Base-by-base conservation (phyloP, 2,888 invertebrate genomes). In the Spisula subtruncata region DNA sequence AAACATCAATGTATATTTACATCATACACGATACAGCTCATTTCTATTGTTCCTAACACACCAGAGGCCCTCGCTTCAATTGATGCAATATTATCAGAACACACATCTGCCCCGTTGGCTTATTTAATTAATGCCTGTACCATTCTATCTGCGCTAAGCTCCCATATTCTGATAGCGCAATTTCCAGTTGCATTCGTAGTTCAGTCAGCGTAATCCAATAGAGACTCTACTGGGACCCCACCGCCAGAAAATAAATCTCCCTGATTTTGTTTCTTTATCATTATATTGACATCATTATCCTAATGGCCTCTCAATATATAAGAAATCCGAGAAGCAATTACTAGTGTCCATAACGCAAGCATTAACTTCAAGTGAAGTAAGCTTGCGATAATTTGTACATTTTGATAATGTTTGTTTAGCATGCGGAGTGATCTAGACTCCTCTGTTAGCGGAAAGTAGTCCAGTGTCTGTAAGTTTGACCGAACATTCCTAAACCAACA, bases 241-340 rank as follows among this genome's bases (percentile, higher is more conserved):
- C 32, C n/a, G 48, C 29, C 84, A 66, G 84, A 75, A 84, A 83
- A 84, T 29, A 51, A 51, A 75, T 84, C 29, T 84, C 84, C 48
- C 51, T 84, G 29, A 71, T 75, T 84, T 75, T 75, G 71, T 51
- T 32, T 51, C 32, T 20, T 29, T 18, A 75, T 75, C 25, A 84
- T 75, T 18, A 84, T 25, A 84, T 84, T 84, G 51, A 75, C 75
- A 84, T 84, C 71, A 84, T 84, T 84, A 84, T 29, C 48, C 75
- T 84, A 84, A 84, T 84, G 84, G 51, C 0, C 48, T 75, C 75
- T 75, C 75, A 35, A 75, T 46, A 84, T 84, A 29, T 60, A 71
- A 84, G 84, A 75, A 51, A 75, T 32, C 25, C 20, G 84, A 84
- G 71, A 75, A 20, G 75, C 60, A 84, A 84, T 84, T 75, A 75